Evolutionary conservation across 2,113 vertebrate genomes (phyloP).

Genomic region (Seriola rivoliana): DNA sequence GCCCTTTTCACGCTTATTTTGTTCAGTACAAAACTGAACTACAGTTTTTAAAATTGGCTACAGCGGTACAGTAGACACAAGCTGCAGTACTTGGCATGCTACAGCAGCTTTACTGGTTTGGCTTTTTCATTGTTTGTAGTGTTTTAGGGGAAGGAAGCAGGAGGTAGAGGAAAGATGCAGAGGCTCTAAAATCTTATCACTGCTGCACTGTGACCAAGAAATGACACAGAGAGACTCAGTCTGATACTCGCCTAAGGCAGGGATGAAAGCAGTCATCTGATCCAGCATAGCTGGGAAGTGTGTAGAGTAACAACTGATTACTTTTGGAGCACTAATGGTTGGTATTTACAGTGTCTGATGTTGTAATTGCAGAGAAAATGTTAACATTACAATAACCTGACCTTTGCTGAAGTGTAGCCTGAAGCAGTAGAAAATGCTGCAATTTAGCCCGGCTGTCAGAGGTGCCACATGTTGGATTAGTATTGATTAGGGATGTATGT

Average conservation of each 20-base stretch:
- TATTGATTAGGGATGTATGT: slow-evolving; percentile 55
- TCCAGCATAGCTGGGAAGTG: background rate
- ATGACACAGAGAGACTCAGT: background rate
- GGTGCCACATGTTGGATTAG: slow-evolving; percentile 41
- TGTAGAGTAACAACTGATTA: background rate
- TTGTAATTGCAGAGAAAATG: slow-evolving; percentile 18
- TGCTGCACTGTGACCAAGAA: slow-evolving; percentile 8
- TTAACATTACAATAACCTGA: slow-evolving; percentile 21
- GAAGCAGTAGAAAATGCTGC: slow-evolving; percentile 30
- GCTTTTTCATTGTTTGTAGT: slow-evolving; percentile 7
- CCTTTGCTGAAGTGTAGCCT: slow-evolving; percentile 32
- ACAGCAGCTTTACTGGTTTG: slow-evolving; percentile 14
- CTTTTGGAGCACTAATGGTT: slow-evolving; percentile 11
- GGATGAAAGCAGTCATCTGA: slow-evolving; percentile 29
- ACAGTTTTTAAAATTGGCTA: slow-evolving; percentile 4
- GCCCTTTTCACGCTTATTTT: slow-evolving; percentile 22
- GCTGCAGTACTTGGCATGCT: slow-evolving; percentile 1
- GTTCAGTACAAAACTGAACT: slow-evolving; percentile 21
- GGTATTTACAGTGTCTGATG: slow-evolving; percentile 1
- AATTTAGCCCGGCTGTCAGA: slow-evolving; percentile 21
- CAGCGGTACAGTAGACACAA: background rate
- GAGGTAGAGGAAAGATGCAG: background rate
- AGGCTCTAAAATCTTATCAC: slow-evolving; percentile 27
- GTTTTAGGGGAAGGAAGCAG: slow-evolving; percentile 5
- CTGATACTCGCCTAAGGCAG: slow-evolving; percentile 5